Percentiles rank a stretch among this genome's conserved stretches.
Evolutionary conservation across 92 coral and sea anemone genomes (phyloP).

Genomic region (Siderastrea siderea): DNA sequence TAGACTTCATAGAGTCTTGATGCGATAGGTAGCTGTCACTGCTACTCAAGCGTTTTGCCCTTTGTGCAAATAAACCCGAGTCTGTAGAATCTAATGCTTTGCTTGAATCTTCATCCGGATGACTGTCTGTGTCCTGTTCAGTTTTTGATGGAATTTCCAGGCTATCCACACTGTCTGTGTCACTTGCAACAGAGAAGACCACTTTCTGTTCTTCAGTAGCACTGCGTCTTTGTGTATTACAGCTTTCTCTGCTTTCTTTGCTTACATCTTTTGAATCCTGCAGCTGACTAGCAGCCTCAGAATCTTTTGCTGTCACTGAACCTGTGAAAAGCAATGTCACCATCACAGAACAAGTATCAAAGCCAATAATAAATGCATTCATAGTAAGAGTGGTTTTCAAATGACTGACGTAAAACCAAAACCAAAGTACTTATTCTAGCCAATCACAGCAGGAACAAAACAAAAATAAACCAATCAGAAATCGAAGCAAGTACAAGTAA

Average conservation of each 20-base stretch:
- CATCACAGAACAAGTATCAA: background rate
- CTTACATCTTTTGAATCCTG: conserved; percentile 47
- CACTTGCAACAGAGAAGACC: conserved; percentile 52
- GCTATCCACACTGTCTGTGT: conserved; percentile 71
- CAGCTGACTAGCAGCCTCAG: conserved; percentile 81
- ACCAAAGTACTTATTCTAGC: too few relatives aligned
- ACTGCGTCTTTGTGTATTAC: conserved; percentile 4
- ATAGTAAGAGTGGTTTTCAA: too few relatives aligned
- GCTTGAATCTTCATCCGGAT: conserved; percentile 12
- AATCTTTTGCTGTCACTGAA: conserved; percentile 73
- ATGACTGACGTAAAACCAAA: too few relatives aligned
- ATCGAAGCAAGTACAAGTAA: too few relatives aligned
- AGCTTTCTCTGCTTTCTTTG: conserved; percentile 4
- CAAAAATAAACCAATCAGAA: too few relatives aligned
- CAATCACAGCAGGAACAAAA: too few relatives aligned
- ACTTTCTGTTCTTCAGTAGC: conserved; percentile 28
- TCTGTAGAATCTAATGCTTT: conserved; percentile 56
- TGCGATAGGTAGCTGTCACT: conserved; percentile 37
- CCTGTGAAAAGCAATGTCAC: conserved; percentile 38
- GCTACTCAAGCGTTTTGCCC: conserved; percentile 51
- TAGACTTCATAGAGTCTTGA: conserved; percentile 65
- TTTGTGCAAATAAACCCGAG: conserved; percentile 58
- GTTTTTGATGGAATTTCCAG: conserved; percentile 25
- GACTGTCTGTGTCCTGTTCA: conserved; percentile 13
- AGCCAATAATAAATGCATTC: background rate